phyloP scores from a whole-genome alignment of 2,113 vertebrate genomes.

The Salvator merianae region DNA sequence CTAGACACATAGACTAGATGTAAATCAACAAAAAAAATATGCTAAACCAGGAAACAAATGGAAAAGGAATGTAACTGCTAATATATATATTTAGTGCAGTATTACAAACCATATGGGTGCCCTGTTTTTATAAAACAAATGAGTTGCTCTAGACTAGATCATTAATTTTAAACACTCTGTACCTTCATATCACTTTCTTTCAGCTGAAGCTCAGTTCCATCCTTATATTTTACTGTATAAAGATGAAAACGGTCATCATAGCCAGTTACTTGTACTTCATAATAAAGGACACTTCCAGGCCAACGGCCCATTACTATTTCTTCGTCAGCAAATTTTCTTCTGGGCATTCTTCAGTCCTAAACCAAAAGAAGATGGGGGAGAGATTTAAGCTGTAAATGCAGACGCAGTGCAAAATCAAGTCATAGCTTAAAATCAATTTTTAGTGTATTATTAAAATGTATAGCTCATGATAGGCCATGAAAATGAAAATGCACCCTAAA shows the following conservation, averaged over 20 bases:
- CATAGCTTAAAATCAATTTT: background rate
- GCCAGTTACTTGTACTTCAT: conserved; percentile 86
- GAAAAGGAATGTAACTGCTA: background rate
- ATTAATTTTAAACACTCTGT: conserved; percentile 6
- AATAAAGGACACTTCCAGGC: conserved; percentile 94
- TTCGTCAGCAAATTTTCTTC: conserved; percentile 81
- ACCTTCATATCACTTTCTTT: conserved; percentile 92
- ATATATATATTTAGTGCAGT: background rate
- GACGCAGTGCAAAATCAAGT: background rate
- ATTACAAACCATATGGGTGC: background rate
- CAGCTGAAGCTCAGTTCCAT: conserved; percentile 92
- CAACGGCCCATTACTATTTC: conserved; percentile 94
- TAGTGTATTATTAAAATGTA: too few species aligned
- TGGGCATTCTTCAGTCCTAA: conserved; percentile 82
- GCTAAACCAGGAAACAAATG: background rate
- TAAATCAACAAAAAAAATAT: background rate
- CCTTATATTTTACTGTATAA: conserved; percentile 95
- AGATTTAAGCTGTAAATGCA: background rate
- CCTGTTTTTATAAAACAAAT: background rate
- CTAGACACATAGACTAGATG: background rate
- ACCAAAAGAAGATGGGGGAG: background rate
- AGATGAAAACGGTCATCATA: conserved; percentile 79
- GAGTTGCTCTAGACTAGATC: background rate
- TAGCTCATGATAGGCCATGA: too few species aligned
- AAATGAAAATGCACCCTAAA: too few species aligned